A percentile compares a stretch with the other conserved stretches of the same genome.
These are phyloP conservation scores for Leptosomus discolor DNA, from an alignment of 2,113 vertebrate genomes.

Conservation along the genomic window DNA sequence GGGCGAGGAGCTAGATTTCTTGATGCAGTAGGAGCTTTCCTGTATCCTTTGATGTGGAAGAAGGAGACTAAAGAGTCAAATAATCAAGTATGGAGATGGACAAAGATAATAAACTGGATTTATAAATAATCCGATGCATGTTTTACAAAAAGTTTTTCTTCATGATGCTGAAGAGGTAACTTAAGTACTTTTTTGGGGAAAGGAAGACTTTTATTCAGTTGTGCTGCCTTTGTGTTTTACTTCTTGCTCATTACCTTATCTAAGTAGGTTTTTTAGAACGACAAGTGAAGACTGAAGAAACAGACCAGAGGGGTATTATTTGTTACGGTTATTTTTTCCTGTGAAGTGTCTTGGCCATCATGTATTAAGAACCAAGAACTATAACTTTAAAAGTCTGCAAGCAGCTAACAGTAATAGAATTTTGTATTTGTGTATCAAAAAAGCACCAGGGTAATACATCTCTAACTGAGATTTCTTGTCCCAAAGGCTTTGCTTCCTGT, in stretches of 20 bases:
- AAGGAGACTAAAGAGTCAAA: neutral
- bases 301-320: neutral
- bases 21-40: neutral
- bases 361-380: neutral
- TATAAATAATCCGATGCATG: neutral
- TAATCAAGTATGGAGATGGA: neutral
- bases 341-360: neutral
- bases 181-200: neutral
- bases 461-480: neutral
- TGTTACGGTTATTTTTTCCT: neutral
- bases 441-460: neutral
- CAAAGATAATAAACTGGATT: neutral
- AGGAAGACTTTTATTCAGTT: neutral
- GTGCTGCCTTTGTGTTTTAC: neutral
- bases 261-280: neutral
- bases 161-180: neutral
- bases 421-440: neutral
- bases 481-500: neutral
- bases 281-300: neutral
- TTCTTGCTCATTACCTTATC: neutral
- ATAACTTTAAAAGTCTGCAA: neutral
- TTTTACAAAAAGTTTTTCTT: neutral
- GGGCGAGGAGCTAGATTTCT: neutral
- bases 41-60: neutral
- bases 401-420: neutral